These are phyloP conservation scores for Trachelus troglodyta DNA, from an alignment of 2,888 invertebrate species.

Conservation along the genomic window DNA sequence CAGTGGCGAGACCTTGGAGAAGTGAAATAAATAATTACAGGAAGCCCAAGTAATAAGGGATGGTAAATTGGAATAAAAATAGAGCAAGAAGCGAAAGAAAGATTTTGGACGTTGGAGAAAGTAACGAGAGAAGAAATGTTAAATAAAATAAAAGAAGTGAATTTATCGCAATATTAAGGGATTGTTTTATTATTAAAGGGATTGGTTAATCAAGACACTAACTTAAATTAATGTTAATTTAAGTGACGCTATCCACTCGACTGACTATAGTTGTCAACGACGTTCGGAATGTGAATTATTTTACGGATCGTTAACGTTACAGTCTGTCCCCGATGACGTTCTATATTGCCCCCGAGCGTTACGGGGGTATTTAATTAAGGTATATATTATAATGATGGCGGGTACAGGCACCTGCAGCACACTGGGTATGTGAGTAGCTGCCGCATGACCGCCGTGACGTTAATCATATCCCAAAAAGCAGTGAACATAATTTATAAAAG, in stretches of 20 bases:
- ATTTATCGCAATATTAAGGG: background rate
- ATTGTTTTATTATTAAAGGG: background rate
- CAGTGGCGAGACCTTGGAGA: background rate
- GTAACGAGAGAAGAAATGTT: background rate
- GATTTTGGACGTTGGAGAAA: background rate
- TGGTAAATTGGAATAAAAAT: background rate
- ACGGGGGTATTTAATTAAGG: constrained; percentile 13
- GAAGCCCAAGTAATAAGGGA: too few relatives aligned
- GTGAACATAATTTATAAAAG: background rate
- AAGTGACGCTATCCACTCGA: background rate
- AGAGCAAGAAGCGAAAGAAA: background rate
- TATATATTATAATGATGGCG: constrained; percentile 8
- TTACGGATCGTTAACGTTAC: background rate
- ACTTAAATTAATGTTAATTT: background rate
- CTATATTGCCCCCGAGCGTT: background rate
- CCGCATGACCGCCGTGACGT: constrained; percentile 1
- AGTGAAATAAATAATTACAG: background rate
- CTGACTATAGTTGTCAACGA: background rate
- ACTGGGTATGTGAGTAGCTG: background rate
- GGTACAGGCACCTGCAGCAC: constrained; percentile 9
- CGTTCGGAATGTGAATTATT: background rate
- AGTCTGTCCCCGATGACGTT: constrained; percentile 2
- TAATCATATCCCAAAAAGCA: constrained; percentile 12
- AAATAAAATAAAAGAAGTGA: background rate
- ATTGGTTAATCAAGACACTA: background rate